Evolutionary conservation across 2,888 invertebrate genomes (phyloP).

Genomic region (Prosapia bicincta): DNA sequence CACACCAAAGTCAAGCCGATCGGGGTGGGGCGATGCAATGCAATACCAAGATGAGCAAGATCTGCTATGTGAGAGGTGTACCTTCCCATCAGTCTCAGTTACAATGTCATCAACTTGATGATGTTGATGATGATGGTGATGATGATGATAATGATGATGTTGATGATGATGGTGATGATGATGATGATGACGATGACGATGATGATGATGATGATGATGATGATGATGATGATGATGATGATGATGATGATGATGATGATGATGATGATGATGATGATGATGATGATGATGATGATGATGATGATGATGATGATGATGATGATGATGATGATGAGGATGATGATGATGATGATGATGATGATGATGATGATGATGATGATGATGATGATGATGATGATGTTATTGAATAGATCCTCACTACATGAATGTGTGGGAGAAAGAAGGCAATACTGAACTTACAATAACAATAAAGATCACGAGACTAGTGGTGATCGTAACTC

Average conservation of each 20-base stretch:
- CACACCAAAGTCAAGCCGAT: too few species aligned
- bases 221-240: background rate
- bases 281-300: background rate
- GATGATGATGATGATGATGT: background rate
- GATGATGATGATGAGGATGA: too few species aligned
- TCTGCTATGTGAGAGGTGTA: too few species aligned
- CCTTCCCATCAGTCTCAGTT: too few species aligned
- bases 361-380: background rate
- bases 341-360: too few species aligned
- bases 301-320: too few species aligned
- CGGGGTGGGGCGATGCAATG: too few species aligned
- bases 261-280: background rate
- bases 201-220: background rate
- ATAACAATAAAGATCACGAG: too few species aligned
- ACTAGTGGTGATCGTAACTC: too few species aligned
- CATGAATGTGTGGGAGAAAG: background rate
- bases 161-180: background rate
- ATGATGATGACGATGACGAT: background rate
- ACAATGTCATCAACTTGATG: too few species aligned
- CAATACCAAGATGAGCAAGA: too few species aligned
- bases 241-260: background rate
- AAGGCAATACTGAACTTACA: too few species aligned
- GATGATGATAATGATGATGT: background rate
- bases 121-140: background rate
- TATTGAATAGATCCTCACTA: background rate